A percentile compares a stretch with the other conserved stretches of the same genome.
phyloP scores from a whole-genome alignment of 2,888 invertebrate species.

The Troides helena region DNA sequence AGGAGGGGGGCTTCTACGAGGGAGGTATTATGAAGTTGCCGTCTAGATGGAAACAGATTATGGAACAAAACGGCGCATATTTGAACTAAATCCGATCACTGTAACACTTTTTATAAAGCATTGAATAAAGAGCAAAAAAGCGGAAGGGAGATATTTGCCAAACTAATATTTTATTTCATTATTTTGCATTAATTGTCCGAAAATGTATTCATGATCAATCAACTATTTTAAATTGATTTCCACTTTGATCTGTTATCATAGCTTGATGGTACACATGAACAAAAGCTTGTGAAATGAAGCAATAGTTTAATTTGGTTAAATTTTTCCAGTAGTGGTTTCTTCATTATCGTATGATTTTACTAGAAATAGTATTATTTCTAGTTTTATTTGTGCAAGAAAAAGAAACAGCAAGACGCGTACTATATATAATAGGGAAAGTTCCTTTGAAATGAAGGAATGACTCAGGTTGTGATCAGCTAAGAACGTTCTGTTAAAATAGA shows the following conservation, averaged over 20 bases:
- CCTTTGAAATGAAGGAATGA: conserved; percentile 51
- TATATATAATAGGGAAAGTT: conserved; percentile 56
- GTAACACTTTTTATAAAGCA: too few relatives aligned
- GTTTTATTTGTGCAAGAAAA: conserved; percentile 23
- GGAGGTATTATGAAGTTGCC: too few relatives aligned
- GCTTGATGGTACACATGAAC: background rate
- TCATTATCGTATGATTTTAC: background rate
- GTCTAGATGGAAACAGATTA: too few relatives aligned
- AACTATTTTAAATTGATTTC: too few relatives aligned
- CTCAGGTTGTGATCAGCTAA: conserved; percentile 42
- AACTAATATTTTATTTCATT: too few relatives aligned
- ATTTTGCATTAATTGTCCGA: background rate
- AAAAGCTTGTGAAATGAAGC: background rate
- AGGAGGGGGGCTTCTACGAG: too few relatives aligned
- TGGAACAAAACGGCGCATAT: too few relatives aligned
- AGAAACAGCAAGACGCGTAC: conserved; percentile 34
- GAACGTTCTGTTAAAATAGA: conserved; percentile 39
- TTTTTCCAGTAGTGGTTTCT: background rate
- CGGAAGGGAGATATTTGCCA: too few relatives aligned
- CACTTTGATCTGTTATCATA: too few relatives aligned
- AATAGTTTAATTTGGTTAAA: background rate
- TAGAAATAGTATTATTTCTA: conserved; percentile 5
- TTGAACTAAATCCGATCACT: too few relatives aligned
- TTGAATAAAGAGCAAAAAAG: too few relatives aligned
- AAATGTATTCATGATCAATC: background rate